Base-by-base conservation (phyloP, 2,888 invertebrate species). In the Prenolepis imparis region DNA sequence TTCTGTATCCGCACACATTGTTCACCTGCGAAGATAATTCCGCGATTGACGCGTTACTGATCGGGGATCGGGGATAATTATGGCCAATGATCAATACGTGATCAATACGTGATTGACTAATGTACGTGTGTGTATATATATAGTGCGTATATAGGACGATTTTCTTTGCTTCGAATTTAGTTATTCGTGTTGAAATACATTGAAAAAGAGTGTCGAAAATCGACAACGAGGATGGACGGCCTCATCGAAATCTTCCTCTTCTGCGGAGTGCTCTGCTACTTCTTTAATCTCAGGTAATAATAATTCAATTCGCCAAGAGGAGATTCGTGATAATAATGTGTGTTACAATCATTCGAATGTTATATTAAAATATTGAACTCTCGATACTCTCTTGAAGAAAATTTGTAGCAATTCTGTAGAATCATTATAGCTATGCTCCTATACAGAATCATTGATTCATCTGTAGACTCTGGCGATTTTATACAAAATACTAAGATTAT, bases 231-330 rank as follows among this genome's bases (percentile, higher is more conserved):
- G 41, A 96, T 96, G 95, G 96, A 96, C 92, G 96, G 96, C 8
- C 95, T 96, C 83, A 95, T 96, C 64, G 96, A 96, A 93, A 94
- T 96, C 89, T 96, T 96, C 93, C 95, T 96, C 94, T 96, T 96
- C 95, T 96, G 96, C 88, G 96, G 96, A 83, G 95, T 96, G 44
- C 95, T 96, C 88, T 96, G 96, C 95, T 96, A 96, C 95, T 96
- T 96, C 95, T 96, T 96, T 94, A 96, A 96, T 74, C 95, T 95
- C 90, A 96, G 96, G 96, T 96, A 94, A n/a, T n/a, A n/a, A n/a
- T n/a, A n/a, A 91, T 66, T 28, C 41, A 28, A 55, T n/a, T 32
- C 52, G 18, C 15, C 2, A 12, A 24, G n/a, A 15, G 12, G 57
- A 57, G 32, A 83, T 68, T 24, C 12, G 24, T 11, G n/a, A 21